A percentile compares a stretch with the other conserved stretches of the same genome.
Evolutionary conservation across 2,888 invertebrate genomes (phyloP).

Genomic region (Nebria salina): DNA sequence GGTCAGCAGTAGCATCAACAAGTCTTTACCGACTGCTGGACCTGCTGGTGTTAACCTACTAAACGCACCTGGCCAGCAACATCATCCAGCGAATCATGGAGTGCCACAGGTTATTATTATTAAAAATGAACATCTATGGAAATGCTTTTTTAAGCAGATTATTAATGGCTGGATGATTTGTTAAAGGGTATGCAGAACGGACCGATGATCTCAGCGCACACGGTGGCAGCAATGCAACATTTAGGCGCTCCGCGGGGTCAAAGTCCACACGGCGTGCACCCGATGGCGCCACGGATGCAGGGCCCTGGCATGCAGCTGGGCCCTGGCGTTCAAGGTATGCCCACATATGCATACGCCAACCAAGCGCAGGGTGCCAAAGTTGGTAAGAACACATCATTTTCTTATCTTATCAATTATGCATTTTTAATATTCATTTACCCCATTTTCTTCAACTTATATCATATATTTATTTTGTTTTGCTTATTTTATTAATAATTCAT

Average conservation of each 20-base stretch:
- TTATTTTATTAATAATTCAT: neutral
- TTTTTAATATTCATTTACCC: neutral
- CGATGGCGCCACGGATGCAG: conserved; percentile 70
- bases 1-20: conserved; percentile 78
- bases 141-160: neutral
- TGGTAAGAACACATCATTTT: conserved; percentile 54
- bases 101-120: conserved; percentile 62
- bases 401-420: conserved; percentile 16
- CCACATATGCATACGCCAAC: conserved; percentile 69
- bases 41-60: conserved; percentile 59
- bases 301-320: conserved; percentile 65
- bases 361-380: conserved; percentile 64
- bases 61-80: conserved; percentile 69
- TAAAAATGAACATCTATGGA: neutral
- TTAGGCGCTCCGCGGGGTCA: conserved; percentile 63
- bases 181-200: conserved; percentile 79
- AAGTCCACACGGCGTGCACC: conserved; percentile 62
- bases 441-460: conserved; percentile 4
- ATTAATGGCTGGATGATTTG: conserved; percentile 44
- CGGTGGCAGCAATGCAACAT: conserved; percentile 62
- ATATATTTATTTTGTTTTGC: conserved; percentile 2
- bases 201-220: conserved; percentile 71
- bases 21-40: conserved; percentile 68
- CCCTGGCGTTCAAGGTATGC: conserved; percentile 67
- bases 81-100: conserved; percentile 57